Base-by-base conservation (phyloP, 2,797 vertebrate species). In the Rachycentron canadum region DNA sequence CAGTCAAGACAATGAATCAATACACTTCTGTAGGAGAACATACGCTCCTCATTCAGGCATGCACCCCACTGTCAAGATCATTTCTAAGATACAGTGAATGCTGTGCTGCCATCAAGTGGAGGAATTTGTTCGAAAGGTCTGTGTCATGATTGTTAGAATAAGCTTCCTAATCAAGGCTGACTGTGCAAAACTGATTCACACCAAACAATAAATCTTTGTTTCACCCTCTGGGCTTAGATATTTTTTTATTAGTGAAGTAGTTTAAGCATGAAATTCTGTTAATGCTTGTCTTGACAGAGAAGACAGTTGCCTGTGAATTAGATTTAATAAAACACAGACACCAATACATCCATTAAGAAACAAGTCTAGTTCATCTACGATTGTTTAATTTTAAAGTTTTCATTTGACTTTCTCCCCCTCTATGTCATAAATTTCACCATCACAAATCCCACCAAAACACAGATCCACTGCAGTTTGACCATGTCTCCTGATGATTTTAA, bases 21-120 rank as follows among this genome's bases (percentile, higher is more conserved):
- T 23, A 16, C 34, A 11, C 7, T 16, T 34, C 63, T 34, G 26
- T 6, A 13, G 11, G 60, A 28, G 43, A 38, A 4, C 21, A 8
- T 4, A 2, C 21, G 2, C 26, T n/a, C 11, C 17, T 17, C 26
- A 5, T 19, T 0, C 10, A 17, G 19, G 2, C n/a, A 28, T 28
- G 17, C 28, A 68, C 3, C 11, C 8, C 43, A 0, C 32, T 5
- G 1, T 14, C 45, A 32, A 32, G 32, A 32, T 7, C 32, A 32
- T 3, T 6, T 30, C 34, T 4, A 3, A 38, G 14, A 40, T 7
- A 36, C n/a, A 25, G 5, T 14, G 11, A 47, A 49, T 28, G 52
- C 30, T 58, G 32, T 76, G 64, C 64, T 84, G 81, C 73, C 79
- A 75, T 49, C 67, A 69, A 67, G 73, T 66, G 71, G 66, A 5